Evolutionary conservation across 2,113 vertebrate species (phyloP).

Genomic region (Daphoenositta chrysoptera): DNA sequence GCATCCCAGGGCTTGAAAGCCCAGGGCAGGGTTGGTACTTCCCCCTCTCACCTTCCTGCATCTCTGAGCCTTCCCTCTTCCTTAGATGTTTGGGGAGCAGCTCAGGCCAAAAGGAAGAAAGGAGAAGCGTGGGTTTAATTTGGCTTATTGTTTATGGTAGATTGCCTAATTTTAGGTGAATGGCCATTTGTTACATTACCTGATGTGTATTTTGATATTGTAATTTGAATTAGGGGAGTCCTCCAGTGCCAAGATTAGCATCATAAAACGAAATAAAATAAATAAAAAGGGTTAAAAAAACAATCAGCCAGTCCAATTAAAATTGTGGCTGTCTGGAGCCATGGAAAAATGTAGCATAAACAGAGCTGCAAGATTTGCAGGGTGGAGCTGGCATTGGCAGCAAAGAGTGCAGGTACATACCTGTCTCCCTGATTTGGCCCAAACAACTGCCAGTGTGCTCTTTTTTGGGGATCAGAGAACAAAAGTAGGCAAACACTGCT

Average conservation of each 20-base stretch:
- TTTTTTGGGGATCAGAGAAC: constrained; percentile 21
- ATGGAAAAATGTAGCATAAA: constrained; percentile 44
- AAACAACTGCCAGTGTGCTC: not conserved
- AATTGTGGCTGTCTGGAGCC: constrained; percentile 57
- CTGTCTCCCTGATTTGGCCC: constrained; percentile 27
- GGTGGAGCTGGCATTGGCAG: constrained; percentile 52
- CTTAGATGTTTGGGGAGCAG: not conserved
- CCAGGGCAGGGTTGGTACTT: not conserved
- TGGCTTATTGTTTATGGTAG: constrained; percentile 32
- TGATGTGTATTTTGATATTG: constrained; percentile 26
- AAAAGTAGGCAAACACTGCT: not conserved
- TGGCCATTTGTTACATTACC: constrained; percentile 32
- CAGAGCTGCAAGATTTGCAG: constrained; percentile 28
- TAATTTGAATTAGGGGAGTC: constrained; percentile 12
- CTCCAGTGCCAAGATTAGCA: constrained; percentile 11
- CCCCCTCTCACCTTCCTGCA: not conserved
- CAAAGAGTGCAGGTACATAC: constrained; percentile 45
- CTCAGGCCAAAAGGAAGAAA: constrained; percentile 22
- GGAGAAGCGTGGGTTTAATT: constrained; percentile 32
- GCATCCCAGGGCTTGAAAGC: not conserved
- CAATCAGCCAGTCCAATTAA: constrained; percentile 39
- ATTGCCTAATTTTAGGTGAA: constrained; percentile 49
- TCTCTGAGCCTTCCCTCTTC: not conserved
- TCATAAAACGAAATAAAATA: constrained; percentile 7
- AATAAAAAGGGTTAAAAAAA: constrained; percentile 50